phyloP scores from a whole-genome alignment of 2,888 invertebrate species.

The Galerucella pusilla region DNA sequence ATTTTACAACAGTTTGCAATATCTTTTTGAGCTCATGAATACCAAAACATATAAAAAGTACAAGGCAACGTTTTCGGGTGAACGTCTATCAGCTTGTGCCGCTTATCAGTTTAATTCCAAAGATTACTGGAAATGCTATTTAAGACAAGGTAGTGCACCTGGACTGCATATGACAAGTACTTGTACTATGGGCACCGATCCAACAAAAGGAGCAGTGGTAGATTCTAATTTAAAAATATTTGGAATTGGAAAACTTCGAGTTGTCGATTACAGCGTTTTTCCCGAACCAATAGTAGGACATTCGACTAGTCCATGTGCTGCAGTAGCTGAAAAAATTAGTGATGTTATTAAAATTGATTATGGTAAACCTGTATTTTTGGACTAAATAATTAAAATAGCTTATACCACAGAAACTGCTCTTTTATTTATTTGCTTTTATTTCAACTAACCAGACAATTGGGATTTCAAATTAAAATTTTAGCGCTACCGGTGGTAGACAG shows the following conservation, averaged over 20 bases:
- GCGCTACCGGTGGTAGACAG: too few species aligned
- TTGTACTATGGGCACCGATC: slow-evolving; percentile 74
- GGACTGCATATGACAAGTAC: slow-evolving; percentile 72
- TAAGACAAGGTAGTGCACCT: slow-evolving; percentile 56
- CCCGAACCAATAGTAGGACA: slow-evolving; percentile 73
- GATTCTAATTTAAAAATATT: slow-evolving; percentile 71
- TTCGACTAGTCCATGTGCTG: slow-evolving; percentile 74
- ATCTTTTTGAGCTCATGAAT: slow-evolving; percentile 63
- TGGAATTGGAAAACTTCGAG: slow-evolving; percentile 69
- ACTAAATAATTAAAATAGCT: neutral
- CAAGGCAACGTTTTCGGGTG: slow-evolving; percentile 59
- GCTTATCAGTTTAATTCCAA: slow-evolving; percentile 67
- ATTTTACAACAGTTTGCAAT: slow-evolving; percentile 67
- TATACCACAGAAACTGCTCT: neutral
- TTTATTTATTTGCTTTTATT: neutral
- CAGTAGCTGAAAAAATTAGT: slow-evolving; percentile 77
- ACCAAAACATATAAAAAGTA: slow-evolving; percentile 67
- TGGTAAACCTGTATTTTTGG: neutral
- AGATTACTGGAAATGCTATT: slow-evolving; percentile 76
- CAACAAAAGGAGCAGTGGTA: slow-evolving; percentile 71
- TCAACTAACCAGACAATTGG: neutral
- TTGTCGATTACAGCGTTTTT: slow-evolving; percentile 74
- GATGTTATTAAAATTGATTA: slow-evolving; percentile 68
- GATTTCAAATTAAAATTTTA: too few species aligned
- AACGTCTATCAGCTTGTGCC: slow-evolving; percentile 62